Conservation (phyloP, 2,797 vertebrate genomes). For the Mallotus villosus region DNA sequence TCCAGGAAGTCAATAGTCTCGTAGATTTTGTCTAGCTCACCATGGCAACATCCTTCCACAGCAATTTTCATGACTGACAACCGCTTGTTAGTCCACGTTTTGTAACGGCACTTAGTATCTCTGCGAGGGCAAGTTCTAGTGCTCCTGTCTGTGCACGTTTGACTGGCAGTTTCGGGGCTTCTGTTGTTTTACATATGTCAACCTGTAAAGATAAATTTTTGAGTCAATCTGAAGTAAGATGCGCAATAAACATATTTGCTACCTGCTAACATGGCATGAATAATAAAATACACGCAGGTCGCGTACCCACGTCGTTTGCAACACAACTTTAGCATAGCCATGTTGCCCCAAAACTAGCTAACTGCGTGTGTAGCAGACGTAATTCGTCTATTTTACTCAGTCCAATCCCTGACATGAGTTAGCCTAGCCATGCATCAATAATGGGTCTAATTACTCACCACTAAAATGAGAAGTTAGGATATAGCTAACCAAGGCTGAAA, state of each 20-base stretch:
- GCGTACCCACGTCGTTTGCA: no score
- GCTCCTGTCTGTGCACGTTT: not conserved
- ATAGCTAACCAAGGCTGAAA: not conserved
- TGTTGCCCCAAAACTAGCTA: no score
- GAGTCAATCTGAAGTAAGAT: no score
- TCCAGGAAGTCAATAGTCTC: slow-evolving; percentile 88
- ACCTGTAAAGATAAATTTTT: not conserved
- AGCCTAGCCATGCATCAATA: not conserved
- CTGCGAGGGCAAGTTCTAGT: not conserved
- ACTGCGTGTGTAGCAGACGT: no score
- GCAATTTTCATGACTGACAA: slow-evolving; percentile 87
- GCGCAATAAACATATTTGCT: no score
- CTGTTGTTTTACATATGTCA: not conserved
- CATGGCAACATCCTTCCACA: slow-evolving; percentile 95
- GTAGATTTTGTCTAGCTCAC: slow-evolving; percentile 95
- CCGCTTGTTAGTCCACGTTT: not conserved
- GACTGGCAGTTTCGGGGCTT: not conserved
- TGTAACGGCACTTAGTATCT: not conserved
- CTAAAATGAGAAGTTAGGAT: not conserved
- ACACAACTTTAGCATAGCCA: no score
- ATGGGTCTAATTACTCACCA: not conserved
- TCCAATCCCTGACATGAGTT: no score
- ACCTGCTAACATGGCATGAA: no score
- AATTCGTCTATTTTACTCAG: no score
- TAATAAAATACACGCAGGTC: no score